These are phyloP conservation scores for Procapra przewalskii DNA, from an alignment of 2,113 vertebrate genomes.

Conservation along the genomic window DNA sequence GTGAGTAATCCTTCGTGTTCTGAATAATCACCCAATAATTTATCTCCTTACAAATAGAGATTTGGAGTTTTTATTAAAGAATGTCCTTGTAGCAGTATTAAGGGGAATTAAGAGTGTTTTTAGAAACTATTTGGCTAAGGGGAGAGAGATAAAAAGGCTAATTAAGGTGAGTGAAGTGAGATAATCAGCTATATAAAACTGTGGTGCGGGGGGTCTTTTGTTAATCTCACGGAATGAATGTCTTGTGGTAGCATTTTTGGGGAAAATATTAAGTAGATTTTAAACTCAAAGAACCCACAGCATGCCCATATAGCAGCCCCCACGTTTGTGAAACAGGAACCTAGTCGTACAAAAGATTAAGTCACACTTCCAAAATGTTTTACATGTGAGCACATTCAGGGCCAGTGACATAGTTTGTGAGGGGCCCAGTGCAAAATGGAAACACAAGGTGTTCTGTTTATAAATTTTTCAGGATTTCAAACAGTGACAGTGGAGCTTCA, in stretches of 20 bases:
- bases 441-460: background rate
- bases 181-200: background rate
- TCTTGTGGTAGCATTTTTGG: background rate
- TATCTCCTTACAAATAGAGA: constrained; percentile 42
- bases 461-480: background rate
- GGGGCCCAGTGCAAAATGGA: background rate
- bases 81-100: constrained; percentile 43
- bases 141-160: constrained; percentile 1
- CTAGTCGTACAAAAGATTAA: background rate
- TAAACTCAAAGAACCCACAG: background rate
- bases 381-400: background rate
- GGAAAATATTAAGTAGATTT: background rate
- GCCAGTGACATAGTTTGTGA: background rate
- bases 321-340: background rate
- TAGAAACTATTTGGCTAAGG: background rate
- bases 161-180: constrained; percentile 7
- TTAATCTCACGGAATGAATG: background rate
- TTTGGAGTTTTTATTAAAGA: constrained; percentile 51
- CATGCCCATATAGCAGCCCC: background rate
- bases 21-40: constrained; percentile 62
- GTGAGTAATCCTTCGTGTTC: constrained; percentile 48
- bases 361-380: background rate
- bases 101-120: constrained; percentile 26
- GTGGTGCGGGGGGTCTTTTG: background rate
- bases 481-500: background rate